Evolutionary conservation across 2,113 vertebrate genomes (phyloP).

Genomic region (Gobiocypris rarus): DNA sequence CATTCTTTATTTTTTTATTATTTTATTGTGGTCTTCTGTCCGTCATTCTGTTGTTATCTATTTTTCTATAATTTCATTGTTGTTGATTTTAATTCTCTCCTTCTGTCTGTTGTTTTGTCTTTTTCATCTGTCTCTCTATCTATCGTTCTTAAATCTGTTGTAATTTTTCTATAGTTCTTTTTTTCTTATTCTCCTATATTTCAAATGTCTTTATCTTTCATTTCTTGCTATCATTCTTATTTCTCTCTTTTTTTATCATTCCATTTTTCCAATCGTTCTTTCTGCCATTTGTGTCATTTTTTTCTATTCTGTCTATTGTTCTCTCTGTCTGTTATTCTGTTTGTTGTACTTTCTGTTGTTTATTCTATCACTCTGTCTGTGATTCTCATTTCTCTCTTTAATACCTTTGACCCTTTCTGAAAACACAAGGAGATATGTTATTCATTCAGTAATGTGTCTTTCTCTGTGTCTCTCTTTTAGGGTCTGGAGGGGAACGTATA

Average conservation of each 20-base stretch:
- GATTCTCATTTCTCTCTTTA: not conserved
- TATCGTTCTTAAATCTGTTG: not conserved
- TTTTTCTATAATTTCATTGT: not conserved
- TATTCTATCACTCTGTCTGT: not conserved
- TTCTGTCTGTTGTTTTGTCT: not conserved
- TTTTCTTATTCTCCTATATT: not conserved
- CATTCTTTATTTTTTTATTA: no score
- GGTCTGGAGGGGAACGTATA: conserved; percentile 91
- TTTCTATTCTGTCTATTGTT: not conserved
- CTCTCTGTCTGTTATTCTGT: not conserved
- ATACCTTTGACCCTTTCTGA: not conserved
- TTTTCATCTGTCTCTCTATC: not conserved
- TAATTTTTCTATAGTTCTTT: not conserved
- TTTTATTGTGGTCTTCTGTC: no score
- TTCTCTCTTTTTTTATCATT: not conserved
- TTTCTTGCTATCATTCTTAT: not conserved
- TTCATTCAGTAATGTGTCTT: conserved; percentile 21
- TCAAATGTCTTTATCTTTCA: not conserved
- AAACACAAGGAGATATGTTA: not conserved
- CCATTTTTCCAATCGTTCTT: not conserved
- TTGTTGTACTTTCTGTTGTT: not conserved
- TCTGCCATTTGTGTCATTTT: not conserved
- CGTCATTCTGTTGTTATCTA: no score
- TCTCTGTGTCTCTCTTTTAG: conserved; percentile 67
- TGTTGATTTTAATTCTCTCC: not conserved